Evolutionary conservation across 92 coral and sea anemone genomes (phyloP).

Genomic region (Palythoa heliodiscus): DNA sequence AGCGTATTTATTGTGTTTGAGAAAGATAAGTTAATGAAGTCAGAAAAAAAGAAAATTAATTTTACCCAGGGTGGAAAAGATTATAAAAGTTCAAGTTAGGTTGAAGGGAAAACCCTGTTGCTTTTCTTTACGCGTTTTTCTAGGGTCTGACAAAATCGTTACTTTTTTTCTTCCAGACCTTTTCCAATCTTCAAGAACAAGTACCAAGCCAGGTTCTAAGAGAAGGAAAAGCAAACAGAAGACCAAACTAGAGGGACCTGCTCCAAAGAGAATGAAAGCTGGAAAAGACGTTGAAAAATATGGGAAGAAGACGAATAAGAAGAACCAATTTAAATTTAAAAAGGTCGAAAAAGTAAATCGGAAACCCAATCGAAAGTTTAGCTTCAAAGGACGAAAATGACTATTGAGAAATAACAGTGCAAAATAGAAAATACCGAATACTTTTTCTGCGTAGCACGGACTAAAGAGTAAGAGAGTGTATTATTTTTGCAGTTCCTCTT

Average conservation of each 20-base stretch:
- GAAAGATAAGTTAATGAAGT: too few relatives aligned
- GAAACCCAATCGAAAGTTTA: slow-evolving; percentile 17
- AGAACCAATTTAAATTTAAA: not conserved
- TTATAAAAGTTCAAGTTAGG: not conserved
- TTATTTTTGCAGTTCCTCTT: too few relatives aligned
- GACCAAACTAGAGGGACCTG: slow-evolving; percentile 4
- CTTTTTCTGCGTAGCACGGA: too few relatives aligned
- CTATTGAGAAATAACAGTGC: not conserved
- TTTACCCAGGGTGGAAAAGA: not conserved
- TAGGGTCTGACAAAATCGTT: not conserved
- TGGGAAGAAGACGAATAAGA: slow-evolving; percentile 3
- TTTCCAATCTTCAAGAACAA: not conserved
- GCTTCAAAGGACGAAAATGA: slow-evolving; percentile 19
- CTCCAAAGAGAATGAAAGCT: slow-evolving; percentile 4
- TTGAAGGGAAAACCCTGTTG: not conserved
- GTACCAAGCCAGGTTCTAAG: not conserved
- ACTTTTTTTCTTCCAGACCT: not conserved
- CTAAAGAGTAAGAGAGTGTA: too few relatives aligned
- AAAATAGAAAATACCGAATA: too few relatives aligned
- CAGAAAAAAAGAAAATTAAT: too few relatives aligned
- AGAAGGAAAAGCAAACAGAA: slow-evolving; percentile 3
- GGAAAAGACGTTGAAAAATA: not conserved
- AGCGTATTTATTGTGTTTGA: too few relatives aligned
- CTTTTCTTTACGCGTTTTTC: not conserved
- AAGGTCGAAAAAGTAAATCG: slow-evolving; percentile 26